A percentile compares a stretch with the other conserved stretches of the same genome.
phyloP scores from a whole-genome alignment of 2,888 invertebrate genomes.

The Creontiades dilutus region DNA sequence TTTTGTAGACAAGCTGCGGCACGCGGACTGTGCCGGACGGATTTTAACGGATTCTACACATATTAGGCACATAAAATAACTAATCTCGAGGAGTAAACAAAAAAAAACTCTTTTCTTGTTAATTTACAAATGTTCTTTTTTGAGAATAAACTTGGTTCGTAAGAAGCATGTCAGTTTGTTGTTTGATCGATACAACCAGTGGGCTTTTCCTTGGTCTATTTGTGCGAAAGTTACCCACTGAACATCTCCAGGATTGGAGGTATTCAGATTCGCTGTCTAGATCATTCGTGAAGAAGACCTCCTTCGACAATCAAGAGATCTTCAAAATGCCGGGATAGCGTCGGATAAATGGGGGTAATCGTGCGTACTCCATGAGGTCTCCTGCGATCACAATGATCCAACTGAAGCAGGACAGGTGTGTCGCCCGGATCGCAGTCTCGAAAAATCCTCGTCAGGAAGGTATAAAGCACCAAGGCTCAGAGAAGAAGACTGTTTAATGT shows the following conservation, averaged over 20 bases:
- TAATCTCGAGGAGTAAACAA: too few relatives aligned
- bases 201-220: too few relatives aligned
- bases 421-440: background rate
- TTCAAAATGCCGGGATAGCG: background rate
- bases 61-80: too few relatives aligned
- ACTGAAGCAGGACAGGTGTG: slow-evolving; percentile 38
- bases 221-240: too few relatives aligned
- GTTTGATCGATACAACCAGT: too few relatives aligned
- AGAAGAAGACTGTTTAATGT: slow-evolving; percentile 21
- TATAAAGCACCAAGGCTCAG: background rate
- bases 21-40: too few relatives aligned
- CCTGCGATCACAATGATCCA: slow-evolving; percentile 32
- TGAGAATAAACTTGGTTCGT: too few relatives aligned
- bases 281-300: background rate
- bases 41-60: too few relatives aligned
- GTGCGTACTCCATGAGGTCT: slow-evolving; percentile 10
- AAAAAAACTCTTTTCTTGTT: too few relatives aligned
- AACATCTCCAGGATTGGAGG: background rate
- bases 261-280: background rate
- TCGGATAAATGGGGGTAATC: background rate
- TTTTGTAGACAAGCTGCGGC: too few relatives aligned
- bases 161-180: too few relatives aligned
- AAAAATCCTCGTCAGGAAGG: background rate
- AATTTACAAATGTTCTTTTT: too few relatives aligned
- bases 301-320: background rate